Conservation (phyloP, 1,140 invertebrate genomes). For the Euschistus heros region DNA sequence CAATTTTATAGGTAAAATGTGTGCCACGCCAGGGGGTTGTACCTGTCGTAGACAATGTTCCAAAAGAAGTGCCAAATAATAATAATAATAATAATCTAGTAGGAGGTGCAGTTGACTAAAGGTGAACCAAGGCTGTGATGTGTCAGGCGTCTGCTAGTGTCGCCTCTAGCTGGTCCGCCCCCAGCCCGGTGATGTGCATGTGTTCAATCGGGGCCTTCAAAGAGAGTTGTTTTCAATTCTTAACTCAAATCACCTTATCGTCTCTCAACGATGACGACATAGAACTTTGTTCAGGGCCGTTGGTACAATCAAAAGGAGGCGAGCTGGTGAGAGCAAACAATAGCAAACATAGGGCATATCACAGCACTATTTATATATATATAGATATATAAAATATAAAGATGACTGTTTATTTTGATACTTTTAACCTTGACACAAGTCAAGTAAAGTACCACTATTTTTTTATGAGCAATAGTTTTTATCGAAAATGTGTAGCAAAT, state of each 20-base stretch:
- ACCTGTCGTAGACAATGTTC: constrained; percentile 11
- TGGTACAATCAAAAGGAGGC: not conserved
- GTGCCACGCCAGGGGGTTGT: not conserved
- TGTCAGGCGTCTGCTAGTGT: not conserved
- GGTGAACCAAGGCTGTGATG: constrained; percentile 7
- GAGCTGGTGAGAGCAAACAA: not conserved
- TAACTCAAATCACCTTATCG: constrained; percentile 12
- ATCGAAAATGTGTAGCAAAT: constrained; percentile 24
- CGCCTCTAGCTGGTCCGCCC: not conserved
- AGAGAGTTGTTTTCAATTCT: not conserved
- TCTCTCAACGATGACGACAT: not conserved
- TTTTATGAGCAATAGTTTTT: constrained; percentile 26
- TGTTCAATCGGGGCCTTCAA: constrained; percentile 1
- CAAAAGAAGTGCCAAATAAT: constrained; percentile 17
- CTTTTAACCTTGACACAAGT: constrained; percentile 19
- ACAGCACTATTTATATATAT: constrained; percentile 20
- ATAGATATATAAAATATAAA: constrained; percentile 19
- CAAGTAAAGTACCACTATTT: constrained; percentile 24
- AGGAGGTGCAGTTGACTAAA: constrained; percentile 17
- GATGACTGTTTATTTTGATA: constrained; percentile 26
- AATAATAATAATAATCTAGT: constrained; percentile 8
- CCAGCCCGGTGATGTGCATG: not conserved
- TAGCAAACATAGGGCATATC: constrained; percentile 13
- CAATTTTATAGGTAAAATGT: constrained; percentile 6
- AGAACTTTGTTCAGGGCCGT: no score